These are phyloP conservation scores for Empis livida DNA, from an alignment of 2,888 invertebrate species.

Conservation along the genomic window DNA sequence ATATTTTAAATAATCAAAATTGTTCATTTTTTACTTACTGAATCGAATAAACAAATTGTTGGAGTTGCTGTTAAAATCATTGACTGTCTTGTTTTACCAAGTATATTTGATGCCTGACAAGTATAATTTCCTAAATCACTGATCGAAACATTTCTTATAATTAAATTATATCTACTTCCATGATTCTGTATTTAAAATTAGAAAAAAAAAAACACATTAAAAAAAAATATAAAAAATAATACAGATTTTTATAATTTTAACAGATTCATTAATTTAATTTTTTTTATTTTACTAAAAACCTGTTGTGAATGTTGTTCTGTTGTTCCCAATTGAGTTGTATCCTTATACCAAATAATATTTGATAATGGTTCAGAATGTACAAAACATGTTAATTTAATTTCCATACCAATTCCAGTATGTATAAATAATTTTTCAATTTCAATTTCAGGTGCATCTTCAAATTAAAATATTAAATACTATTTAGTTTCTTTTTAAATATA, in stretches of 20 bases:
- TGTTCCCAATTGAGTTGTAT: constrained; percentile 39
- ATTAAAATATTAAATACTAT: neutral
- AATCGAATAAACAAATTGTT: constrained; percentile 37
- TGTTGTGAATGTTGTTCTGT: constrained; percentile 40
- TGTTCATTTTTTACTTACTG: constrained; percentile 15
- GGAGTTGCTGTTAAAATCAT: constrained; percentile 41
- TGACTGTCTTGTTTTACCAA: constrained; percentile 39
- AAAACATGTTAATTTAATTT: constrained; percentile 43
- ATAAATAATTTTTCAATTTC: constrained; percentile 41
- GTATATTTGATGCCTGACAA: constrained; percentile 41
- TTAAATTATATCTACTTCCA: constrained; percentile 39
- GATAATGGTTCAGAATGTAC: constrained; percentile 43
- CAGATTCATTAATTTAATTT: too few species aligned
- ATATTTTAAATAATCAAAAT: too few species aligned
- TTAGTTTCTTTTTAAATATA: too few species aligned
- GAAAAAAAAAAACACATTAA: neutral
- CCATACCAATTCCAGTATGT: constrained; percentile 43
- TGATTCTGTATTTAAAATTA: constrained; percentile 15
- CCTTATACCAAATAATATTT: constrained; percentile 40
- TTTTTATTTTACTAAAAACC: constrained; percentile 15
- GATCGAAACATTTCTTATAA: constrained; percentile 39
- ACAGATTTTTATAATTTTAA: too few species aligned
- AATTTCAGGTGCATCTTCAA: constrained; percentile 43
- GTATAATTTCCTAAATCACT: constrained; percentile 43
- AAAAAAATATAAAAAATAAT: too few species aligned